These are phyloP conservation scores for Bellardia bayeri DNA, from an alignment of 2,888 invertebrate genomes.

Conservation along the genomic window DNA sequence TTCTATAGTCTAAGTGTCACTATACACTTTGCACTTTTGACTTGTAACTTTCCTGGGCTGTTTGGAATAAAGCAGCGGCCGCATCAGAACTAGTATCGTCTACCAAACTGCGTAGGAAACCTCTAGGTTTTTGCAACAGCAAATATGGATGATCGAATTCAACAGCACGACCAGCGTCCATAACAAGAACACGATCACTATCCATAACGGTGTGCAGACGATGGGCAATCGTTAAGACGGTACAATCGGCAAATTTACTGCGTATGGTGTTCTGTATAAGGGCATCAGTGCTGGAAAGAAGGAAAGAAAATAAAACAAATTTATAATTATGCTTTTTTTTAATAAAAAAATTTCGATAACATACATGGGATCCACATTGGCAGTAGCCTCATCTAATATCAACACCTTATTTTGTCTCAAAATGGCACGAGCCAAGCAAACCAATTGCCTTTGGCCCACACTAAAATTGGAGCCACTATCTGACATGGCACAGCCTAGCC, in stretches of 20 bases:
- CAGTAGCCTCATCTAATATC: slow-evolving; percentile 95
- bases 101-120: slow-evolving; percentile 56
- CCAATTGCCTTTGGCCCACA: slow-evolving; percentile 93
- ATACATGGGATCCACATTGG: slow-evolving; percentile 94
- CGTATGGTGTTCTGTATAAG: slow-evolving; percentile 94
- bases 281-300: slow-evolving; percentile 87
- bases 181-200: slow-evolving; percentile 92
- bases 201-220: slow-evolving; percentile 95
- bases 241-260: slow-evolving; percentile 90
- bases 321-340: no score
- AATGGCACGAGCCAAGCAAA: slow-evolving; percentile 93
- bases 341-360: slow-evolving; percentile 75
- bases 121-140: slow-evolving; percentile 52
- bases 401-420: slow-evolving; percentile 91
- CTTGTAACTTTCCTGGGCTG: slow-evolving; percentile 52
- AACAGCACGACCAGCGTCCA: slow-evolving; percentile 89
- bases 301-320: slow-evolving; percentile 63
- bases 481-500: slow-evolving; percentile 87
- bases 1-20: background rate
- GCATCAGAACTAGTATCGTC: slow-evolving; percentile 54
- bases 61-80: slow-evolving; percentile 47
- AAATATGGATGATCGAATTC: slow-evolving; percentile 89
- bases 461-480: slow-evolving; percentile 93
- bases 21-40: slow-evolving; percentile 43
- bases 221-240: slow-evolving; percentile 95